These are phyloP conservation scores for Buphagus erythrorhynchus DNA, from an alignment of 2,797 vertebrate genomes.

Conservation along the genomic window DNA sequence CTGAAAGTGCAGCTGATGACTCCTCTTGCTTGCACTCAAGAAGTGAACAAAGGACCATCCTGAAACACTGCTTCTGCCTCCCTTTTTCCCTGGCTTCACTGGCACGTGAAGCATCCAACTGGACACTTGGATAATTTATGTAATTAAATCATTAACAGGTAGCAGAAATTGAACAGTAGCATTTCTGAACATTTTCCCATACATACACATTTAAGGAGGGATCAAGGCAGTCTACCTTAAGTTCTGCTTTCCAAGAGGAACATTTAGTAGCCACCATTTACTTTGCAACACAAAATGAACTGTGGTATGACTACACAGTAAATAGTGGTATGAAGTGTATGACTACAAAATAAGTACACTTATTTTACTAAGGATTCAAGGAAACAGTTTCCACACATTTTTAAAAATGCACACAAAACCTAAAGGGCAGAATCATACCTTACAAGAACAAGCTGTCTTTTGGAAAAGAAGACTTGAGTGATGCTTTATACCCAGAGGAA, in stretches of 20 bases:
- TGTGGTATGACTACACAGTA: not conserved
- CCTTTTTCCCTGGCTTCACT: not conserved
- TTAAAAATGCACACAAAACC: not conserved
- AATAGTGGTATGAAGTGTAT: not conserved
- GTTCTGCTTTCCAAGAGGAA: not conserved
- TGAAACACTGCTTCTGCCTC: not conserved
- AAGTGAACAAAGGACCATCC: not conserved
- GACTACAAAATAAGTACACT: not conserved
- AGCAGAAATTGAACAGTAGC: not conserved
- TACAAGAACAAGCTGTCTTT: slow-evolving; percentile 24
- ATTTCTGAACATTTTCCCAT: not conserved
- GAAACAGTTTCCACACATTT: not conserved
- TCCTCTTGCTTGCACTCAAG: not conserved
- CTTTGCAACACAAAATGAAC: not conserved
- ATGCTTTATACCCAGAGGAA: slow-evolving; percentile 17
- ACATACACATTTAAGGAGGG: not conserved
- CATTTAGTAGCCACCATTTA: not conserved
- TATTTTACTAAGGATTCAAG: not conserved
- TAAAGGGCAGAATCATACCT: slow-evolving; percentile 13
- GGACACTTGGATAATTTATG: not conserved
- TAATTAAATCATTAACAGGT: not conserved
- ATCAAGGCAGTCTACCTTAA: not conserved
- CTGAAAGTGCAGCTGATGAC: not conserved
- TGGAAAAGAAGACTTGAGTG: slow-evolving; percentile 25
- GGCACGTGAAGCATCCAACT: not conserved